A percentile compares a stretch with the other conserved stretches of the same genome.
phyloP scores from a whole-genome alignment of 2,888 invertebrate genomes.

The Dichetophora obliterata region DNA sequence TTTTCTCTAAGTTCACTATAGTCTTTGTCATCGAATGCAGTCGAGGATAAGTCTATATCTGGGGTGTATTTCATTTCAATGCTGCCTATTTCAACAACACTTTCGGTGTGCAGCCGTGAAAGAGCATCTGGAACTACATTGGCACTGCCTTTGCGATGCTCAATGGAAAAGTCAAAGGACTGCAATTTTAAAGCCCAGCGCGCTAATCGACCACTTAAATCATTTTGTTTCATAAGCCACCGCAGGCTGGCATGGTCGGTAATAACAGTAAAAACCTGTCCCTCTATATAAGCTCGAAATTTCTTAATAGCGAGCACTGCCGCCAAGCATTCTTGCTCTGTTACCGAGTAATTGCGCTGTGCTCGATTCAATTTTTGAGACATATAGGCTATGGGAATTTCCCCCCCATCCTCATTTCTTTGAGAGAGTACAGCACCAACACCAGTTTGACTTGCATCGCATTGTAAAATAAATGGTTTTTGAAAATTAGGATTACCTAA shows the following conservation, averaged over 20 bases:
- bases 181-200: neutral
- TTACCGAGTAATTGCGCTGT: conserved; percentile 44
- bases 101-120: neutral
- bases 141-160: neutral
- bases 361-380: conserved; percentile 42
- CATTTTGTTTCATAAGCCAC: neutral
- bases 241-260: conserved; percentile 14
- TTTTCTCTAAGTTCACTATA: neutral
- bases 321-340: conserved; percentile 44
- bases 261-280: conserved; percentile 24
- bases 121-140: neutral
- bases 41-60: neutral
- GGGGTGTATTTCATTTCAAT: neutral
- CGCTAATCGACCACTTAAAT: neutral
- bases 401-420: conserved; percentile 27
- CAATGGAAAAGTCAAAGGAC: neutral
- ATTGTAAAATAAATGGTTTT: conserved; percentile 42
- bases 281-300: conserved; percentile 46
- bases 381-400: conserved; percentile 41
- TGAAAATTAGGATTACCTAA: conserved; percentile 40
- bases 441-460: conserved; percentile 43
- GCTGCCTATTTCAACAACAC: neutral
- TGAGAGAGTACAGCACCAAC: conserved; percentile 42
- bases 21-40: neutral
- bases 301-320: conserved; percentile 42